A percentile compares a stretch with the other conserved stretches of the same genome.
phyloP scores from a whole-genome alignment of 2,113 vertebrate species.

The Girardinichthys multiradiatus region DNA sequence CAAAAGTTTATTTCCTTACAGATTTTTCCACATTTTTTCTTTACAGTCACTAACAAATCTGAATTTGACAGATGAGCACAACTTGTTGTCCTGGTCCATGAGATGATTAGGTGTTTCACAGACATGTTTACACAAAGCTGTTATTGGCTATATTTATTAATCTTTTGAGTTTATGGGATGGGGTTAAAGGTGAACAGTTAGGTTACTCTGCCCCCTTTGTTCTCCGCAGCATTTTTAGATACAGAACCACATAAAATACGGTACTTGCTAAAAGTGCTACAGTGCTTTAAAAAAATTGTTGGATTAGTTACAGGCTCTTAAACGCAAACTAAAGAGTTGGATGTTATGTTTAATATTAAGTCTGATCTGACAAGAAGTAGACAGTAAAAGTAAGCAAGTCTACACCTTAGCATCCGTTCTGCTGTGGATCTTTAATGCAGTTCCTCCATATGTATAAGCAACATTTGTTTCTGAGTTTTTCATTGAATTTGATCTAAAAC shows the following conservation, averaged over 20 bases:
- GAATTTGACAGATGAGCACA: neutral
- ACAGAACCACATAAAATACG: neutral
- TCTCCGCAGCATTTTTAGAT: neutral
- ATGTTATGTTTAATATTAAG: neutral
- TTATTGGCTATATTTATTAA: too few relatives aligned
- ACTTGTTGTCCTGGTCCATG: neutral
- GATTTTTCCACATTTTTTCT: neutral
- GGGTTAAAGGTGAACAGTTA: too few relatives aligned
- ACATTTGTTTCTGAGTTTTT: neutral
- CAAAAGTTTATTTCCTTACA: neutral
- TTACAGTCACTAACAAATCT: neutral
- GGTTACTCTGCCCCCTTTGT: too few relatives aligned
- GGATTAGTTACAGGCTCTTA: neutral
- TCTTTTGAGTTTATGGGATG: too few relatives aligned
- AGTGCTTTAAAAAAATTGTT: neutral
- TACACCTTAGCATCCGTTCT: neutral
- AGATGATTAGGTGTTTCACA: neutral
- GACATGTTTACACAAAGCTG: neutral
- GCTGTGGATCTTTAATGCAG: neutral
- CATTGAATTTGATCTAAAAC: neutral
- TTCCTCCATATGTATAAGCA: too few relatives aligned
- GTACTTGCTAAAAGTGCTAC: neutral
- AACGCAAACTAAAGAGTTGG: neutral
- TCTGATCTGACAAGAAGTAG: neutral
- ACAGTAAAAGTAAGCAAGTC: neutral